A percentile compares a stretch with the other conserved stretches of the same genome.
These are phyloP conservation scores for Acheta domesticus DNA, from an alignment of 2,888 invertebrate species.

Conservation along the genomic window DNA sequence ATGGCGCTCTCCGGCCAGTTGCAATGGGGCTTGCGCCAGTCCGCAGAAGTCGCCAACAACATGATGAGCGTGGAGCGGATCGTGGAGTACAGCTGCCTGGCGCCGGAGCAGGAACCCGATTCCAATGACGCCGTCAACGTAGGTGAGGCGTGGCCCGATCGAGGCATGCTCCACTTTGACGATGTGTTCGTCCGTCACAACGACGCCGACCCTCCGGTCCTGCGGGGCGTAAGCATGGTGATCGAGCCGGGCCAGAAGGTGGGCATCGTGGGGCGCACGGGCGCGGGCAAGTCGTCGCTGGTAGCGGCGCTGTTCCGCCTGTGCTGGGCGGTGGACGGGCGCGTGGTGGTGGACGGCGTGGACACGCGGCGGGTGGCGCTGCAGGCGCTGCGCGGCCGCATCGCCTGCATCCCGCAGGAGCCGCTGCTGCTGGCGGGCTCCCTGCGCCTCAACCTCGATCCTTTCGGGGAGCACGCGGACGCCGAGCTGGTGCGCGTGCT, in stretches of 20 bases:
- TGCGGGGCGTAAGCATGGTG: not conserved
- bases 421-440: not conserved
- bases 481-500: not conserved
- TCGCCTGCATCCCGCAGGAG: not conserved
- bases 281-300: not conserved
- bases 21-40: conserved; percentile 60
- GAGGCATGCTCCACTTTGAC: not conserved
- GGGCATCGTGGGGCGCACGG: not conserved
- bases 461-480: not conserved
- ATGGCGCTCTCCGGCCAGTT: conserved; percentile 75
- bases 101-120: conserved; percentile 51
- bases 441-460: not conserved
- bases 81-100: conserved; percentile 66
- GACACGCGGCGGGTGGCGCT: not conserved
- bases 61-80: conserved; percentile 53
- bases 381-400: not conserved
- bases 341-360: not conserved
- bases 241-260: not conserved
- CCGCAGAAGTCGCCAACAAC: conserved; percentile 48
- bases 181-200: not conserved
- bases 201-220: not conserved
- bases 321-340: not conserved
- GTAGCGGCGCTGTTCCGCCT: not conserved
- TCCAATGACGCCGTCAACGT: too few relatives aligned
- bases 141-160: not conserved